Evolutionary conservation across 2,888 invertebrate genomes (phyloP).

Genomic region (Lycophotia porphyrea): DNA sequence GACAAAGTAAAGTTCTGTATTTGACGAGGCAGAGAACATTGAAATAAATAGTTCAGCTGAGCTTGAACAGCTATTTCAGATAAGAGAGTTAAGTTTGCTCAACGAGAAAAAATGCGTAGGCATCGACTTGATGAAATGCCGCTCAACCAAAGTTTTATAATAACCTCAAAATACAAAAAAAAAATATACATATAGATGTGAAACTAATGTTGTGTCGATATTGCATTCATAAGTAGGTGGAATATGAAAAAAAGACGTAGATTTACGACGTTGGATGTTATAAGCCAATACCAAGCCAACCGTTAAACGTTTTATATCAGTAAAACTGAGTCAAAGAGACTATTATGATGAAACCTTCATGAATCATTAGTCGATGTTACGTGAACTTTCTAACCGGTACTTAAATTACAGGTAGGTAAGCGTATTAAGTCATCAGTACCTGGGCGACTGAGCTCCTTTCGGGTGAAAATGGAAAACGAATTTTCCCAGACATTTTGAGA

Average conservation of each 20-base stretch:
- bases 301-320: background rate
- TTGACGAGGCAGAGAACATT: conserved; percentile 55
- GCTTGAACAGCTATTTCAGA: conserved; percentile 57
- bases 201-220: background rate
- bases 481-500: background rate
- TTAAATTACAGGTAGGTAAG: background rate
- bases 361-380: background rate
- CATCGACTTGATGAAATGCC: conserved; percentile 3
- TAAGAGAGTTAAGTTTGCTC: conserved; percentile 47
- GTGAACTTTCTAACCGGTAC: background rate
- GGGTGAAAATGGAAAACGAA: background rate
- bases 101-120: conserved; percentile 32
- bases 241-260: background rate
- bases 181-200: background rate
- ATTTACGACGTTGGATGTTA: too few relatives aligned
- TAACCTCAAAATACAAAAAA: background rate
- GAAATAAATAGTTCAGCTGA: conserved; percentile 59
- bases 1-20: conserved; percentile 59
- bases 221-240: background rate
- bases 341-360: background rate
- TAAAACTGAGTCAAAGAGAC: background rate
- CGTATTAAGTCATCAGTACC: background rate
- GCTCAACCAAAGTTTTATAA: conserved; percentile 10
- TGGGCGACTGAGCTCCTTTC: background rate
- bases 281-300: background rate